Evolutionary conservation across 2,888 invertebrate genomes (phyloP), one percentile per base, ranked within the genome.

Genomic region (Toxonevra muliebris): DNA sequence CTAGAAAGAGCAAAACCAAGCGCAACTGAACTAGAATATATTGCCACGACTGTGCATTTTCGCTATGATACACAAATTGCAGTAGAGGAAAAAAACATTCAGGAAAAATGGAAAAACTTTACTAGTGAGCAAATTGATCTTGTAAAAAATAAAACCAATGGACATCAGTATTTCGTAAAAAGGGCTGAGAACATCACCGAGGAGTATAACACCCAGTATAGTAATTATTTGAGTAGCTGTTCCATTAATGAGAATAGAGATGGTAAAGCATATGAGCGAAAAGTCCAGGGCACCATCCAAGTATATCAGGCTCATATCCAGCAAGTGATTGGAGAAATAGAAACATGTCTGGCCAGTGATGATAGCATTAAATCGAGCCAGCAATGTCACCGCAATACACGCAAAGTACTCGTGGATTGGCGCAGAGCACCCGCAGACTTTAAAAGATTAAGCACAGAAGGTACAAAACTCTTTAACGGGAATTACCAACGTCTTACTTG

Each of bases 191-290:
- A 0, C 2, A 40, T 61, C 10, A 61, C 48, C 61, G 57, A 66
- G 17, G 66, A 66, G 5, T 50, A 41, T 11, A 19, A 61, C 13
- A 66, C 50, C 40, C 61, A 57, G 12, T 55, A 66, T 50, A 50
- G 61, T 61, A 55, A 42, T 17, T 61, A 57, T 13, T 30, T 66
- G 50, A 48, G 40, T 17, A 41, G 19, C 8, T 66, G 66, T 52
- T 61, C 57, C 50, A 50, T 61, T 50, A 48, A 61, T 12, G 17
- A 42, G 13, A 61, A 61, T 8, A 8, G 12, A 13, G 61, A 66
- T 17, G 17, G 42, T 13, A 20, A 55, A 10, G 42, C 12, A 10
- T 66, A 48, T 15, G 66, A 66, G 30, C 3, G 9, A 17, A 1
- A 50, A n/a, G 41, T 66, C 11, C 40, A 50, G 5, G 11, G 50